These are phyloP conservation scores for Gastrophryne carolinensis DNA, from an alignment of 2,797 vertebrate species.

Conservation along the genomic window DNA sequence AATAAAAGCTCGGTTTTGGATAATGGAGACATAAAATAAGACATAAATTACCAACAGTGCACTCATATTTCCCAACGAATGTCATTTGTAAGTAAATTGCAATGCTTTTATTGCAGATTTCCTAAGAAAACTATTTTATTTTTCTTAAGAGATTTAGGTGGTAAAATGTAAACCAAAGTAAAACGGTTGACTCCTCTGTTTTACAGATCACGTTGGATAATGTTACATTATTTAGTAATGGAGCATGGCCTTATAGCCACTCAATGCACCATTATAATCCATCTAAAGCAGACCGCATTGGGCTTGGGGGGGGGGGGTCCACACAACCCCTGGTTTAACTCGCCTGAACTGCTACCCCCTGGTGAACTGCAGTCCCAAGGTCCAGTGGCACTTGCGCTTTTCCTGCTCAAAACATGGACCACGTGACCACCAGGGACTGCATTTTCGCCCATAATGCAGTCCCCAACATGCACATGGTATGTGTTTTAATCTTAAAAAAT, in stretches of 20 bases:
- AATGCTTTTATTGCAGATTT: constrained; percentile 43
- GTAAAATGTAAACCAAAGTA: constrained; percentile 5
- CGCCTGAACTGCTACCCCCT: too few relatives aligned
- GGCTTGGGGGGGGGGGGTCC: too few relatives aligned
- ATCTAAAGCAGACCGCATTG: neutral
- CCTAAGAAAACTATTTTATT: constrained; percentile 32
- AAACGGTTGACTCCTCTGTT: neutral
- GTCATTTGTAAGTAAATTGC: constrained; percentile 32
- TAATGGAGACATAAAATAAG: constrained; percentile 41
- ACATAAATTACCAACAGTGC: constrained; percentile 38
- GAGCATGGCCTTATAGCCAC: neutral
- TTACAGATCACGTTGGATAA: neutral
- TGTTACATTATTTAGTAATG: constrained; percentile 6
- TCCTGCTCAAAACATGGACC: too few relatives aligned
- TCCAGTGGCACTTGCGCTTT: too few relatives aligned
- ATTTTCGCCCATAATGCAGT: too few relatives aligned
- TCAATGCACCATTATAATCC: neutral
- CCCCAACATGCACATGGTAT: too few relatives aligned
- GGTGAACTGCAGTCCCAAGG: too few relatives aligned
- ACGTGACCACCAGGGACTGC: too few relatives aligned
- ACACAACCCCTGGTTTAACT: too few relatives aligned
- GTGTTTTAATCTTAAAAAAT: too few relatives aligned
- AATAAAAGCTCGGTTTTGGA: constrained; percentile 42
- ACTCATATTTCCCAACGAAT: neutral
- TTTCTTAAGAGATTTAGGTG: constrained; percentile 19